Evolutionary conservation across 2,797 vertebrate species (phyloP).

Genomic region (Neoniphon sammara): DNA sequence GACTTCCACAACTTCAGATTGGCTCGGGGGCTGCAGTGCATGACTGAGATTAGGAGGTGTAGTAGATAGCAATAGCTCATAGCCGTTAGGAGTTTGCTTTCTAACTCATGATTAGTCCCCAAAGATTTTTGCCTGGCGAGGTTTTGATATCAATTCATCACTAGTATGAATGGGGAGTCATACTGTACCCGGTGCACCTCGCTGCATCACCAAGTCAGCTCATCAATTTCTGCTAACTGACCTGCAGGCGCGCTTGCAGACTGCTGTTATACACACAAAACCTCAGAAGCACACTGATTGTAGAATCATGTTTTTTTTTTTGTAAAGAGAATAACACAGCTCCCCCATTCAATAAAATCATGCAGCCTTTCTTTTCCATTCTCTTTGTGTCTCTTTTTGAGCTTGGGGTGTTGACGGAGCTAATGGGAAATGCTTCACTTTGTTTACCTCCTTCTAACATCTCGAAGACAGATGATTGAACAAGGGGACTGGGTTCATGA

Average conservation of each 20-base stretch:
- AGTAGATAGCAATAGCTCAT: constrained; percentile 3
- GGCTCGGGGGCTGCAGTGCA: neutral
- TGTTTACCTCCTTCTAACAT: constrained; percentile 20
- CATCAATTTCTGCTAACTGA: constrained; percentile 1
- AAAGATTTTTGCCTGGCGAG: neutral
- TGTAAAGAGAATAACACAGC: constrained; percentile 4
- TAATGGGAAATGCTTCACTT: constrained; percentile 19
- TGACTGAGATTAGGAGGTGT: constrained; percentile 48
- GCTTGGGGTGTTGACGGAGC: constrained; percentile 8
- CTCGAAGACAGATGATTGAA: constrained; percentile 20
- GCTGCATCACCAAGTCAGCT: constrained; percentile 25
- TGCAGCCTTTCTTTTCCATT: constrained; percentile 7
- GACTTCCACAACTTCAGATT: constrained; percentile 37
- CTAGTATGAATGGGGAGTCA: constrained; percentile 19
- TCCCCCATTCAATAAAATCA: neutral
- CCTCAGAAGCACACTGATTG: no score
- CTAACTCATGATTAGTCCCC: constrained; percentile 41
- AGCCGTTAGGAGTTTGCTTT: constrained; percentile 23
- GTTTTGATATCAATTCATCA: constrained; percentile 49
- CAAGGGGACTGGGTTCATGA: constrained; percentile 42
- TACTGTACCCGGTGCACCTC: constrained; percentile 16
- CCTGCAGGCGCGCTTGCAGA: no score
- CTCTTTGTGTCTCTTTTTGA: constrained; percentile 1
- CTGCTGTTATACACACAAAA: no score
- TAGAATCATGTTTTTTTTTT: no score